Evolutionary conservation across 2,113 vertebrate genomes (phyloP).

Genomic region (Phocoena phocoena): DNA sequence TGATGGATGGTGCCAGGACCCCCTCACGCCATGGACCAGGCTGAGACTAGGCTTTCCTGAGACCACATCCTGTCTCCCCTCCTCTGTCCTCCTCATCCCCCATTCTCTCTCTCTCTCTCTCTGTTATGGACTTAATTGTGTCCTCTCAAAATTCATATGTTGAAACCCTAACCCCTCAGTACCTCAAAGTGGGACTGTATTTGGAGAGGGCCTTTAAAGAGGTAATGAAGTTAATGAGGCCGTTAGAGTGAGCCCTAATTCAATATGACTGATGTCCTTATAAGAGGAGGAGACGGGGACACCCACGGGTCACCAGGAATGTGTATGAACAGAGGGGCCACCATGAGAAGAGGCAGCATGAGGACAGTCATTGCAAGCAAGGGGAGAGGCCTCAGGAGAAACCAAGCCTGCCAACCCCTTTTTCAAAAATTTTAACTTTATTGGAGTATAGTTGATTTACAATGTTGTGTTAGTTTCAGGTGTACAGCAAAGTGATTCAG

Average conservation of each 20-base stretch:
- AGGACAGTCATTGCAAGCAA: fast-evolving
- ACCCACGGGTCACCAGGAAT: background rate
- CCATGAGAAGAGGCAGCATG: fast-evolving
- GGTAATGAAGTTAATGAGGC: no score
- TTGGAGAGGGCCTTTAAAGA: background rate
- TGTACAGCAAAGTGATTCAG: background rate
- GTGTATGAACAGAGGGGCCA: fast-evolving
- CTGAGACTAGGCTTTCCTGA: background rate
- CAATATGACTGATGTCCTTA: background rate
- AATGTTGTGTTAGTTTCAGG: background rate
- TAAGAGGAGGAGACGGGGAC: background rate
- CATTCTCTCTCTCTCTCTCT: background rate
- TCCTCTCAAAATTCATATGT: background rate
- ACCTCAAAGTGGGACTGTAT: background rate
- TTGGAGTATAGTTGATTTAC: background rate
- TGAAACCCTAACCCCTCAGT: background rate
- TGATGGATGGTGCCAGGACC: fast-evolving
- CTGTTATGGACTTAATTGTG: background rate
- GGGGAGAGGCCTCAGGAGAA: background rate
- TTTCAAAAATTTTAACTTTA: background rate
- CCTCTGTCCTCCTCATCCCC: background rate
- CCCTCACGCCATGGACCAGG: background rate
- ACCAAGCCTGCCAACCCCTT: fast-evolving
- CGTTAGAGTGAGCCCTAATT: no score
- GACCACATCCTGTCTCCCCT: background rate